These are phyloP conservation scores for Stichopus chloronotus DNA, from an alignment of 35 echinoderm and acorn worm genomes.

Conservation along the genomic window DNA sequence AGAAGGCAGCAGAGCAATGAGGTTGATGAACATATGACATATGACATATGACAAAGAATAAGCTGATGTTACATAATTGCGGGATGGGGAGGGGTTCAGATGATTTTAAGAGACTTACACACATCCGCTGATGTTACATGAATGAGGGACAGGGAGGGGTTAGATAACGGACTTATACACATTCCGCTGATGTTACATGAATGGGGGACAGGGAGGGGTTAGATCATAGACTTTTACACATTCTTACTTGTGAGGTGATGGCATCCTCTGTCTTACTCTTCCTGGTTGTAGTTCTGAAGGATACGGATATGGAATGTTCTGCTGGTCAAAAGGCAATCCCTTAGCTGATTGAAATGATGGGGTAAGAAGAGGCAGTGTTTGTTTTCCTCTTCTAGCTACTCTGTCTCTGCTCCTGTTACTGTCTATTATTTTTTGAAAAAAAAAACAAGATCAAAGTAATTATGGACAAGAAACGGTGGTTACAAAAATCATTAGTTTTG, in stretches of 20 bases:
- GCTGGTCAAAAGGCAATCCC: slow-evolving; percentile 56
- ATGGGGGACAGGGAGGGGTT: background rate
- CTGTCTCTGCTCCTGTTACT: slow-evolving; percentile 14
- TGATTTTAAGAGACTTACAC: too few species aligned
- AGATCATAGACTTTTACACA: background rate
- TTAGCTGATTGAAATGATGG: slow-evolving; percentile 34
- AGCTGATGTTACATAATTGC: too few species aligned
- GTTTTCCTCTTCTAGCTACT: slow-evolving; percentile 30
- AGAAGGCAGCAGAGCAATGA: too few species aligned
- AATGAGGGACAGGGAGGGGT: background rate
- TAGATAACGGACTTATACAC: background rate
- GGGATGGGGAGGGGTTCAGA: background rate
- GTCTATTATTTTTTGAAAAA: background rate
- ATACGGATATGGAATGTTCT: slow-evolving; percentile 56
- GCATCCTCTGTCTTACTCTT: slow-evolving; percentile 40
- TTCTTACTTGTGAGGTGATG: slow-evolving; percentile 63
- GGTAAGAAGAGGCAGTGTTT: background rate
- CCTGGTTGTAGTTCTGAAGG: slow-evolving; percentile 27
- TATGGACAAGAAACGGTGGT: background rate
- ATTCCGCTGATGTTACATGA: too few species aligned
- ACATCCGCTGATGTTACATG: too few species aligned
- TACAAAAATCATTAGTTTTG: background rate
- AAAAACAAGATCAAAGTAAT: background rate
- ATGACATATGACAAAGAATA: too few species aligned
- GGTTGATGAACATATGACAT: too few species aligned